Evolutionary conservation across 2,888 invertebrate species (phyloP).

Genomic region (Matsumyia berberina): DNA sequence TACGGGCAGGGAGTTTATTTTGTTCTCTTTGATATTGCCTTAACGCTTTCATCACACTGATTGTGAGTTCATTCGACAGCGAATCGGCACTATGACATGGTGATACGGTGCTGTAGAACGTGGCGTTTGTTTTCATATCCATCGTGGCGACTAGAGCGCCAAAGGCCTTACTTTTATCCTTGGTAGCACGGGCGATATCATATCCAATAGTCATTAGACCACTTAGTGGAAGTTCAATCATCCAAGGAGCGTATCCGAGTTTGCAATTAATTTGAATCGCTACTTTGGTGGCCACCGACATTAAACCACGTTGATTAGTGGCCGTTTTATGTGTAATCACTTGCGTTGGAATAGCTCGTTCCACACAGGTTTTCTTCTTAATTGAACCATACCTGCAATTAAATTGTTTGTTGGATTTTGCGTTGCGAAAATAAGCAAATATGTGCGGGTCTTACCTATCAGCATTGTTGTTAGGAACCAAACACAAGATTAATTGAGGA

Average conservation of each 20-base stretch:
- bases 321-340: slow-evolving; percentile 83
- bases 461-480: slow-evolving; percentile 89
- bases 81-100: slow-evolving; percentile 91
- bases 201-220: slow-evolving; percentile 93
- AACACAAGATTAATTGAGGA: slow-evolving; percentile 88
- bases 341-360: slow-evolving; percentile 90
- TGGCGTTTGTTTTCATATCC: slow-evolving; percentile 86
- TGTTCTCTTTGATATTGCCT: slow-evolving; percentile 81
- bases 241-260: slow-evolving; percentile 96
- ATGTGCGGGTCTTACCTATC: slow-evolving; percentile 85
- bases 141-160: slow-evolving; percentile 93
- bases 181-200: slow-evolving; percentile 94
- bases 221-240: slow-evolving; percentile 88
- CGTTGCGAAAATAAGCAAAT: background rate
- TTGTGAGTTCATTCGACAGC: slow-evolving; percentile 89
- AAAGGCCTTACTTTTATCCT: slow-evolving; percentile 87
- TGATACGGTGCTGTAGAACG: slow-evolving; percentile 90
- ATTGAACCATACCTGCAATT: slow-evolving; percentile 89
- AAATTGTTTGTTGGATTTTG: background rate
- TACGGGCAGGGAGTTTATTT: slow-evolving; percentile 87
- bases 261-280: slow-evolving; percentile 97
- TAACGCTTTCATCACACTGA: slow-evolving; percentile 86
- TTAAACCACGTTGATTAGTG: slow-evolving; percentile 84
- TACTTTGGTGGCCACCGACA: slow-evolving; percentile 96
- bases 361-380: slow-evolving; percentile 93